Evolutionary conservation across 2,888 invertebrate genomes (phyloP), one percentile per base, ranked within the genome.

Genomic region (Scaptomyza caliginosa): DNA sequence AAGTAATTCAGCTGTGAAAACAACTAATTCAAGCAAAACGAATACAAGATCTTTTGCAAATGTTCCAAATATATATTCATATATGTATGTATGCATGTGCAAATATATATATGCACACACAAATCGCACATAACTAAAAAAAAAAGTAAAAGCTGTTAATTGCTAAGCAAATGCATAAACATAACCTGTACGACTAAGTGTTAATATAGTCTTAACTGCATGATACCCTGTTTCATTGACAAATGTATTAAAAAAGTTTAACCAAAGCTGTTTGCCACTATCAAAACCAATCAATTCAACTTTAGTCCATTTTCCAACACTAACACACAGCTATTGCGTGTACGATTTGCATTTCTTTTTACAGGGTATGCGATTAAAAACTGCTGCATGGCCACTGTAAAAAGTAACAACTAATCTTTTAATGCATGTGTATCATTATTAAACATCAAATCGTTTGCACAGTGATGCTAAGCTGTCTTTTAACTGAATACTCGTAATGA

Each of bases 141-240:
- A 49, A 59, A 59, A 59, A n/a, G n/a, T n/a, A n/a, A n/a, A n/a
- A 45, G 46, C 58, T 50, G 63, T 81, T 78, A 85, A 85, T 85
- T 78, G 64, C 70, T 74, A 57, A 62, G 82, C 79, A 81, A 85
- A 78, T 78, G 82, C 63, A 82, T 81, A 85, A 78, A 81, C 62
- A 85, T 78, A 67, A 57, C 50, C 51, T 26, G 63, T n/a, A 23
- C 40, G n/a, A 39, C 13, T 40, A 52, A 43, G 6, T 26, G 0
- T 30, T 30, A 32, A 5, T 13, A 13, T 11, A 4, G 2, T 5
- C 2, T 23, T 16, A 42, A 38, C 46, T 16, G 4, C 0, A 2
- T 0, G 10, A 65, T 71, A 43, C 77, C 59, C 76, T 71, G 23
- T 30, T 28, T 26, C 2, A 28, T 2, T 3, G 11, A 11, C 2